Percentiles rank a stretch among this genome's conserved stretches.
These are phyloP conservation scores for Ips typographus DNA, from an alignment of 1,140 invertebrate species.

Conservation along the genomic window DNA sequence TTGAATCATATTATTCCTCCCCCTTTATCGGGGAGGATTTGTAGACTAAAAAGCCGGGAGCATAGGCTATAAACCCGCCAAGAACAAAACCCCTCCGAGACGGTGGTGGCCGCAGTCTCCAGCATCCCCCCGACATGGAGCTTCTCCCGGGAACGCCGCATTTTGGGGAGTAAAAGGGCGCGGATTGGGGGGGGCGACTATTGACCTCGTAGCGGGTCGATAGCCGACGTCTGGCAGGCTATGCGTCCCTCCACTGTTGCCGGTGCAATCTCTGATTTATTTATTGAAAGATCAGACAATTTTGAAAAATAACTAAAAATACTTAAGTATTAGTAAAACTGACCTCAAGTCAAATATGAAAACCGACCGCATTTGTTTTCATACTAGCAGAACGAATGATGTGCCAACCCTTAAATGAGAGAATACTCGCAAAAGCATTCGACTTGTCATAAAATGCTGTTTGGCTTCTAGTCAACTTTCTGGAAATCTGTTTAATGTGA, in stretches of 20 bases:
- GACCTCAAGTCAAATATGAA: too few relatives aligned
- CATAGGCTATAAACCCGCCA: constrained; percentile 23
- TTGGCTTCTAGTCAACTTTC: too few relatives aligned
- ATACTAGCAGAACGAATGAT: too few relatives aligned
- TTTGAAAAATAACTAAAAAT: too few relatives aligned
- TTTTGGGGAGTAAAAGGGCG: not conserved
- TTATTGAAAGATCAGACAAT: too few relatives aligned
- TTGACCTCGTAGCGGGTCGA: constrained; percentile 32
- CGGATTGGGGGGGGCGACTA: constrained; percentile 25
- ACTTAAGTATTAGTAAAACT: too few relatives aligned
- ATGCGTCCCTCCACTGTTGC: constrained; percentile 18
- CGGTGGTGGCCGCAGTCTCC: constrained; percentile 2
- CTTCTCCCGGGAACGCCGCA: constrained; percentile 20
- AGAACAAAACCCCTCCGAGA: constrained; percentile 21
- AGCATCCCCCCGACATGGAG: constrained; percentile 17
- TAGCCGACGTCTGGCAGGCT: constrained; percentile 28
- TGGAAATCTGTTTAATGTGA: too few relatives aligned
- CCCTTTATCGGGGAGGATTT: constrained; percentile 13
- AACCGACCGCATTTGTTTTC: too few relatives aligned
- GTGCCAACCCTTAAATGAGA: too few relatives aligned
- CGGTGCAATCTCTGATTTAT: not conserved
- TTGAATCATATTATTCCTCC: constrained; percentile 12
- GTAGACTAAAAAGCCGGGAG: constrained; percentile 18
- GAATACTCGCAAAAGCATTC: too few relatives aligned
- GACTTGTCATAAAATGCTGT: too few relatives aligned